A percentile compares a stretch with the other conserved stretches of the same genome.
Conservation (phyloP, 1,140 invertebrate genomes). For the Latrodectus geometricus region DNA sequence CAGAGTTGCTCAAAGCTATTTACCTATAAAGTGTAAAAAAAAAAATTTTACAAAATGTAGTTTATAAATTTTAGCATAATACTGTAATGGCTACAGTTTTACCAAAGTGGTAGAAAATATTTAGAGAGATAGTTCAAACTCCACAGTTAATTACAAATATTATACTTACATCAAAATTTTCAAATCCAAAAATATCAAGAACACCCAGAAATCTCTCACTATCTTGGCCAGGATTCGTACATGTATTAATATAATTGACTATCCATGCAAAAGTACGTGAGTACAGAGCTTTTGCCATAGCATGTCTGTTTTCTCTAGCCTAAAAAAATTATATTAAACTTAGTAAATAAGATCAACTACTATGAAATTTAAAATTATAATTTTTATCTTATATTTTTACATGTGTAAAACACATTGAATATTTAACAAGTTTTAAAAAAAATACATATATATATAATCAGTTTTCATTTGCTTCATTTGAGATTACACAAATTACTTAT, state of each 20-base stretch:
- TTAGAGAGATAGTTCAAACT: too few relatives aligned
- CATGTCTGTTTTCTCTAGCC: conserved; percentile 86
- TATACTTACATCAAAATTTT: conserved; percentile 83
- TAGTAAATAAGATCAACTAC: background rate
- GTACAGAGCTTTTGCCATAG: conserved; percentile 92
- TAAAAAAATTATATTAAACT: conserved; percentile 12
- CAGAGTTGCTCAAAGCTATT: conserved; percentile 98
- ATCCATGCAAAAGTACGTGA: conserved; percentile 92
- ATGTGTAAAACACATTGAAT: background rate
- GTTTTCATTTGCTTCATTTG: too few relatives aligned
- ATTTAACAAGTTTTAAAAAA: background rate
- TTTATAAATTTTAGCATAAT: too few relatives aligned
- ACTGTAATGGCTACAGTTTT: too few relatives aligned
- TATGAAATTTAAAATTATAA: too few relatives aligned
- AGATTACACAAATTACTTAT: too few relatives aligned
- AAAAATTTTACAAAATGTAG: too few relatives aligned
- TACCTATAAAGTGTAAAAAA: conserved; percentile 76
- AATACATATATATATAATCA: too few relatives aligned
- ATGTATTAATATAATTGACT: conserved; percentile 91
- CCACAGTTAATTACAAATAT: background rate
- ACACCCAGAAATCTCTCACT: conserved; percentile 87
- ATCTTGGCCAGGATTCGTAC: conserved; percentile 87
- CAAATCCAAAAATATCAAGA: conserved; percentile 96
- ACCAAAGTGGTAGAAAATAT: conserved; percentile 76
- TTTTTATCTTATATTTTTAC: too few relatives aligned